Evolutionary conservation across 2,113 vertebrate species (phyloP).

Genomic region (Dissostichus mawsoni): DNA sequence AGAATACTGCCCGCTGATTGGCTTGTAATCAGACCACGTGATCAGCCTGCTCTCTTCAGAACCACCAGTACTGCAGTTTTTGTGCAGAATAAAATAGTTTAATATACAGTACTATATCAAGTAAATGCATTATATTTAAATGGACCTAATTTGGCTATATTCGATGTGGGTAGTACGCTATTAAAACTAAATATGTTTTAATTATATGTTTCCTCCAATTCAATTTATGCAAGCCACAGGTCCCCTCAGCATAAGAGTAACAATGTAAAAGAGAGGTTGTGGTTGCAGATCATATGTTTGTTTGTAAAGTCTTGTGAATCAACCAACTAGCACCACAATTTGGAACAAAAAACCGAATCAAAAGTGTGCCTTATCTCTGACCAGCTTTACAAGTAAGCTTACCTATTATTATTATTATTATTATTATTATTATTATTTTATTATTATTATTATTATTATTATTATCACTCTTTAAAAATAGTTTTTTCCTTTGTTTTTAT

Average conservation of each 20-base stretch:
- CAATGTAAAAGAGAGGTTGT: too few relatives aligned
- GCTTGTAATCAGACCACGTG: slow-evolving; percentile 5
- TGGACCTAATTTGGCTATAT: background rate
- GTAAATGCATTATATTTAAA: background rate
- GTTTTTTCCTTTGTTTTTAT: background rate
- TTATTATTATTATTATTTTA: background rate
- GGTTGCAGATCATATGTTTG: too few relatives aligned
- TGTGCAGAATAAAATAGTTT: background rate
- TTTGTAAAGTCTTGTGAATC: too few relatives aligned
- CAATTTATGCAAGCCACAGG: too few relatives aligned
- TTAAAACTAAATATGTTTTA: too few relatives aligned
- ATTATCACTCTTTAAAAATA: background rate
- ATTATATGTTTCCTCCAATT: too few relatives aligned
- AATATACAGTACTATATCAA: background rate
- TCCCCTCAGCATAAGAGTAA: too few relatives aligned
- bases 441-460: background rate
- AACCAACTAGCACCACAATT: too few relatives aligned
- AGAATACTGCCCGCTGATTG: slow-evolving; percentile 66
- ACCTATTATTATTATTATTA: background rate
- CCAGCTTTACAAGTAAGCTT: background rate
- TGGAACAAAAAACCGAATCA: too few relatives aligned
- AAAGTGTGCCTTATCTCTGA: background rate
- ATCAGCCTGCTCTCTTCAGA: background rate
- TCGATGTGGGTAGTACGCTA: too few relatives aligned
- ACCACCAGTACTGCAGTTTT: background rate